Percentiles rank a stretch among this genome's conserved stretches.
These are phyloP conservation scores for Pinctada fucata DNA, from an alignment of 2,888 invertebrate genomes.

Conservation along the genomic window DNA sequence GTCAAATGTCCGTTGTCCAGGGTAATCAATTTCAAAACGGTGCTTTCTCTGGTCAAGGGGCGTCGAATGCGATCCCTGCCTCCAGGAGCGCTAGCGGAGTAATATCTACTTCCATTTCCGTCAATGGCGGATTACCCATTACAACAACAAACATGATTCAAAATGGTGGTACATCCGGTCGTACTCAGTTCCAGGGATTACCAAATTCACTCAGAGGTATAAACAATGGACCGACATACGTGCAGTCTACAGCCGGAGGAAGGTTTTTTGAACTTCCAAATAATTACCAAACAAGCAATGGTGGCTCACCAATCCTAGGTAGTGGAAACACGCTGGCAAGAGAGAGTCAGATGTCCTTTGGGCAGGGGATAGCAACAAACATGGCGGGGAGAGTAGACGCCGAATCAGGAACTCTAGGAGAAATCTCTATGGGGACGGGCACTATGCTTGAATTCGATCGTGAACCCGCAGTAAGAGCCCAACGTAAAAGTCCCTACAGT, in stretches of 20 bases:
- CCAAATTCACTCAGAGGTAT: neutral
- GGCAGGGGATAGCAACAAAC: no score
- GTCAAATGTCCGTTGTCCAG: neutral
- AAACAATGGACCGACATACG: neutral
- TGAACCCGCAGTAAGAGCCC: neutral
- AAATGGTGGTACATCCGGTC: neutral
- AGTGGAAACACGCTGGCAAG: no score
- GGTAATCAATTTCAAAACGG: neutral
- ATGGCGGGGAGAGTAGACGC: no score
- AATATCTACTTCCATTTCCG: neutral
- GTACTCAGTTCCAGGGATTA: neutral
- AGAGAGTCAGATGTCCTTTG: no score
- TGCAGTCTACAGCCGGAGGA: neutral
- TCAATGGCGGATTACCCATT: no score
- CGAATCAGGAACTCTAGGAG: no score
- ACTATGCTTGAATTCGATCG: neutral
- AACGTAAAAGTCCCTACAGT: slow-evolving; percentile 1
- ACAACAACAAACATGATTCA: neutral
- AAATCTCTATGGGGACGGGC: no score
- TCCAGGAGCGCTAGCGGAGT: neutral
- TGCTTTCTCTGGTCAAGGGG: neutral
- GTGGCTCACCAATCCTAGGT: no score
- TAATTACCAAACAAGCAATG: neutral
- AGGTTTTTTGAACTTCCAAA: neutral
- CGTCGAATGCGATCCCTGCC: neutral